These are phyloP conservation scores for Neosilurus mollespiculum DNA, from an alignment of 2,797 vertebrate species.

Conservation along the genomic window DNA sequence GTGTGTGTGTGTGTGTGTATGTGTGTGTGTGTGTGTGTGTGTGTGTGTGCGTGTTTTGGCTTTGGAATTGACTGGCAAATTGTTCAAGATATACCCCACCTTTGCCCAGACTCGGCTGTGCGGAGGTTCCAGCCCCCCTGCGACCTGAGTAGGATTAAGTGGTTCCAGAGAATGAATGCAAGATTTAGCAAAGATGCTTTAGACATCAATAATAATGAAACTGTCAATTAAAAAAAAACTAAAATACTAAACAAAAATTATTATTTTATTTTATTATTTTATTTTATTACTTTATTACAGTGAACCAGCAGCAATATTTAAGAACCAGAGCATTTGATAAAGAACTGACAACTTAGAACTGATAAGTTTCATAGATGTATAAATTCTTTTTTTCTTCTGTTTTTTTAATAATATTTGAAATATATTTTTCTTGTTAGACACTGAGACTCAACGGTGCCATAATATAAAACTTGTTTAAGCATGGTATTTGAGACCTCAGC, in stretches of 20 bases:
- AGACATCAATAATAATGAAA: neutral
- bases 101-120: too few species aligned
- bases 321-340: neutral
- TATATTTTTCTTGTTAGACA: neutral
- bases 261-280: too few species aligned
- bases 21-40: too few species aligned
- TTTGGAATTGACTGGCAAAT: too few species aligned
- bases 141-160: too few species aligned
- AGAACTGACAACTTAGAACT: neutral
- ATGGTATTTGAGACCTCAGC: neutral
- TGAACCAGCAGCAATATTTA: neutral
- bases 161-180: too few species aligned
- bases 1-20: too few species aligned
- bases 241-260: neutral
- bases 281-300: too few species aligned
- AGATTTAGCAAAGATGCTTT: neutral
- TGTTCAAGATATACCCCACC: too few species aligned
- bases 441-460: neutral
- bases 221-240: neutral
- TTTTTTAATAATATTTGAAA: neutral
- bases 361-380: neutral
- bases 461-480: neutral
- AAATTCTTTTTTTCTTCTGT: neutral
- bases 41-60: too few species aligned
- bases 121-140: too few species aligned